Conservation (phyloP, 2,888 invertebrate genomes). For the Leucania comma region DNA sequence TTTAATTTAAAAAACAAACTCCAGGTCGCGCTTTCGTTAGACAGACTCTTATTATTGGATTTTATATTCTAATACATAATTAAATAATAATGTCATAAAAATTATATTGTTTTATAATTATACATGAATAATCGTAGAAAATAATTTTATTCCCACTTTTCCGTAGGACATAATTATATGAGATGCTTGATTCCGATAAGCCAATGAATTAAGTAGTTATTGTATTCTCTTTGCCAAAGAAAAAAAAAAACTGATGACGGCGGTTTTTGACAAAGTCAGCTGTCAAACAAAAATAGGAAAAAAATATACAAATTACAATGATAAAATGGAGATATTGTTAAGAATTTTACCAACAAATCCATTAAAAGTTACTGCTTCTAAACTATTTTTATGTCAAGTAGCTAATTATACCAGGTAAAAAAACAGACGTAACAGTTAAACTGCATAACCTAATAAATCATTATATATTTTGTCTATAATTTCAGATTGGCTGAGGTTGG, state of each 20-base stretch:
- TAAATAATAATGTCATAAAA: too few relatives aligned
- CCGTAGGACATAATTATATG: too few relatives aligned
- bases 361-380: conserved; percentile 81
- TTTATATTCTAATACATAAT: too few relatives aligned
- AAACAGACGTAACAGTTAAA: conserved; percentile 68
- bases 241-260: conserved; percentile 1
- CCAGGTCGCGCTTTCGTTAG: too few relatives aligned
- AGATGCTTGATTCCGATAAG: too few relatives aligned
- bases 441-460: conserved; percentile 78
- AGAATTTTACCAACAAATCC: conserved; percentile 84
- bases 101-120: too few relatives aligned
- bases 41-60: too few relatives aligned
- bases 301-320: conserved; percentile 84
- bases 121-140: too few relatives aligned
- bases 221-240: too few relatives aligned
- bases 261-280: conserved; percentile 47
- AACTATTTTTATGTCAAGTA: conserved; percentile 83
- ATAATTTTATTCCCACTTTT: too few relatives aligned
- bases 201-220: too few relatives aligned
- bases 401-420: conserved; percentile 86
- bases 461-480: conserved; percentile 26
- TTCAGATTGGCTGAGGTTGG: conserved; percentile 98
- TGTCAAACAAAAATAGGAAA: conserved; percentile 82
- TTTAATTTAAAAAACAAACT: too few relatives aligned
- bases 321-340: conserved; percentile 89